These are phyloP conservation scores for Pristiophorus japonicus DNA, from an alignment of 2,113 vertebrate genomes.

Conservation along the genomic window DNA sequence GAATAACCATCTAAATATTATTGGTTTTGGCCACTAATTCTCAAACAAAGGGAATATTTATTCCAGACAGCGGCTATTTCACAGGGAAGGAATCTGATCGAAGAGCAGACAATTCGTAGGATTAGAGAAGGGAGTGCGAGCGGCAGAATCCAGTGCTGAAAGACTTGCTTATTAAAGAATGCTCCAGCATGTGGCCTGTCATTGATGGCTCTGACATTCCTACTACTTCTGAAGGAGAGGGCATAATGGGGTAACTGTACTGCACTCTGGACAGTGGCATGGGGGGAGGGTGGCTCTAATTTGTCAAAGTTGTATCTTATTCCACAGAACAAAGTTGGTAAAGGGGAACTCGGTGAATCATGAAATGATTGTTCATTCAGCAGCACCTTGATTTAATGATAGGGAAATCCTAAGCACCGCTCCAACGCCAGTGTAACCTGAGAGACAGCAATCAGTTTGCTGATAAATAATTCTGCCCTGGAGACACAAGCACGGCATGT, in stretches of 20 bases:
- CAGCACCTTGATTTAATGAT: slow-evolving; percentile 60
- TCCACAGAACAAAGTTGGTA: slow-evolving; percentile 70
- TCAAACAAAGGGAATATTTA: slow-evolving; percentile 66
- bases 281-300: slow-evolving; percentile 63
- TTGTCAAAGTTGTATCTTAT: slow-evolving; percentile 78
- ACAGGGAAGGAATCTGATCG: slow-evolving; percentile 46
- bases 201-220: slow-evolving; percentile 50
- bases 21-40: slow-evolving; percentile 37
- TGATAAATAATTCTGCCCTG: slow-evolving; percentile 61
- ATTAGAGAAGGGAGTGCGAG: slow-evolving; percentile 62
- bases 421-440: slow-evolving; percentile 62
- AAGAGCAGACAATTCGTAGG: slow-evolving; percentile 52
- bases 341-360: slow-evolving; percentile 68
- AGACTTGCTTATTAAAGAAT: slow-evolving; percentile 74
- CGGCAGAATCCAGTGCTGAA: slow-evolving; percentile 63
- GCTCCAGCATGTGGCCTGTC: slow-evolving; percentile 48
- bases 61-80: slow-evolving; percentile 46
- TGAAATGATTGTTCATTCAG: slow-evolving; percentile 71
- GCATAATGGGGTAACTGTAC: slow-evolving; percentile 69
- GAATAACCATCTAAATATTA: background rate
- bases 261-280: slow-evolving; percentile 43
- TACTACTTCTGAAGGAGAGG: slow-evolving; percentile 51
- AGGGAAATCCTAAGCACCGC: slow-evolving; percentile 49
- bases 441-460: slow-evolving; percentile 55
- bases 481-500: slow-evolving; percentile 67